phyloP scores from a whole-genome alignment of 2,888 invertebrate genomes.

The Scaptomyza polygonia region DNA sequence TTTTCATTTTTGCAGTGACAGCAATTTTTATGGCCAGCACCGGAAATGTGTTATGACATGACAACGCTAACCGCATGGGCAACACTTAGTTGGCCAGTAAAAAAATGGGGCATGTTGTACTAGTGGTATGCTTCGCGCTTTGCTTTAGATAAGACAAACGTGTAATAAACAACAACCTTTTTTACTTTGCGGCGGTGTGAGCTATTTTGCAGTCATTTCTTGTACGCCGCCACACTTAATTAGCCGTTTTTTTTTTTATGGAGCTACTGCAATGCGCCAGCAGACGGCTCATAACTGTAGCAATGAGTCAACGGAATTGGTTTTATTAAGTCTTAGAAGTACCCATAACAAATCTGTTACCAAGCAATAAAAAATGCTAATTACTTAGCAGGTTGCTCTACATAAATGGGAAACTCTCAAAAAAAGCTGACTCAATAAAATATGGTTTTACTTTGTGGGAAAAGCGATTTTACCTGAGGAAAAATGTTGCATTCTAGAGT shows the following conservation, averaged over 20 bases:
- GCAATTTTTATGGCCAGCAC: conserved; percentile 40
- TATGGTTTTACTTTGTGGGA: background rate
- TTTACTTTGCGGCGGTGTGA: conserved; percentile 17
- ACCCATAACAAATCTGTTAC: conserved; percentile 1
- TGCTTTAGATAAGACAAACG: conserved; percentile 44
- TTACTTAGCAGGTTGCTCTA: background rate
- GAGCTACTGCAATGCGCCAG: conserved; percentile 38
- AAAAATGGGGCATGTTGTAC: background rate
- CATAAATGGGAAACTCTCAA: background rate
- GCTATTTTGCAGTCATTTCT: conserved; percentile 18
- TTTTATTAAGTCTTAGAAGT: background rate
- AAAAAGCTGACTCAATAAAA: background rate
- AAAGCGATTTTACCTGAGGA: background rate
- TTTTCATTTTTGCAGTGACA: conserved; percentile 5
- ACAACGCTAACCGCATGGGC: conserved; percentile 5
- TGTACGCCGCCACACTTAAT: conserved; percentile 41
- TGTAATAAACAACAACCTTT: conserved; percentile 38
- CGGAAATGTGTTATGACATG: conserved; percentile 46
- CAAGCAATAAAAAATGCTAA: conserved; percentile 7
- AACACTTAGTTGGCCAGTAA: background rate
- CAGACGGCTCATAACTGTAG: background rate
- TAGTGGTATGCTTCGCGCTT: background rate
- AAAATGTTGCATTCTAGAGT: background rate
- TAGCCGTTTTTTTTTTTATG: conserved; percentile 39
- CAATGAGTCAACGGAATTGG: conserved; percentile 1